Evolutionary conservation across 2,797 vertebrate genomes (phyloP).

Genomic region (Galago senegalensis): DNA sequence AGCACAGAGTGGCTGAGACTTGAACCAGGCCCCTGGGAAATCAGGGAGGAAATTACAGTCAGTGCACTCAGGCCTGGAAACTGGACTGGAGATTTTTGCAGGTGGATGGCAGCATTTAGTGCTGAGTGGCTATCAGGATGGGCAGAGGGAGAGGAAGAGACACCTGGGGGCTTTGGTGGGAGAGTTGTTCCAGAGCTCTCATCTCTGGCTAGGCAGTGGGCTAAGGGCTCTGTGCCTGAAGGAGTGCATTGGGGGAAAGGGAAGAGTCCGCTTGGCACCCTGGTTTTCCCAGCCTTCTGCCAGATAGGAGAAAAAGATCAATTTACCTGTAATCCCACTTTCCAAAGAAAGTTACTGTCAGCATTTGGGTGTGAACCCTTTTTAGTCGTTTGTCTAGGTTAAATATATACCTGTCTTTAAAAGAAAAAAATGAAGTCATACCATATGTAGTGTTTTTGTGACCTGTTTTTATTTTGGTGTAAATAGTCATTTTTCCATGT

Average conservation of each 20-base stretch:
- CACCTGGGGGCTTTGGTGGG: background rate
- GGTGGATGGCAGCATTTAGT: background rate
- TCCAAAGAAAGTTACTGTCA: background rate
- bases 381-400: constrained; percentile 5
- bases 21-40: background rate
- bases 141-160: background rate
- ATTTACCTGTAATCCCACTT: background rate
- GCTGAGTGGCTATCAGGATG: background rate
- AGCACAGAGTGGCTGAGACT: background rate
- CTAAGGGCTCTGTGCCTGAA: background rate
- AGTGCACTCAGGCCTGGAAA: background rate
- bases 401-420: background rate
- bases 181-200: background rate
- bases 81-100: background rate
- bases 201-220: background rate
- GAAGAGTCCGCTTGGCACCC: background rate
- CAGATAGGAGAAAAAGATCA: constrained; percentile 23
- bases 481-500: background rate
- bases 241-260: background rate
- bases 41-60: background rate
- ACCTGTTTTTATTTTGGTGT: background rate
- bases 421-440: constrained; percentile 34
- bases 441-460: background rate
- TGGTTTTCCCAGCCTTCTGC: background rate
- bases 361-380: background rate